These are phyloP conservation scores for Eurosta solidaginis DNA, from an alignment of 1,140 invertebrate genomes.

Conservation along the genomic window DNA sequence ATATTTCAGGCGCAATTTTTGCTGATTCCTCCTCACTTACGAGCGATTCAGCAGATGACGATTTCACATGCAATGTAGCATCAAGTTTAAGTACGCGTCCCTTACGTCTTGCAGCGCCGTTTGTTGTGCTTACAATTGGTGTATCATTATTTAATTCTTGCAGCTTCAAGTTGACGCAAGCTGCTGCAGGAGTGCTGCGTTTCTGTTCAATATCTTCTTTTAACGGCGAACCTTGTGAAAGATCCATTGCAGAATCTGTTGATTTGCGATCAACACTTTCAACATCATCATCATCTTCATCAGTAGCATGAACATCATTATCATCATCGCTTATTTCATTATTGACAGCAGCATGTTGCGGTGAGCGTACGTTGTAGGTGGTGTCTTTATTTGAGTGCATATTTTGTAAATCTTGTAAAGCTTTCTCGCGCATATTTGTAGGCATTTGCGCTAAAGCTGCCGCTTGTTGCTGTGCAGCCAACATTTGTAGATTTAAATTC, in stretches of 20 bases:
- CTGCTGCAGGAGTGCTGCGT: constrained; percentile 37
- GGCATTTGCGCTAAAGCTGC: constrained; percentile 53
- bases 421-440: constrained; percentile 48
- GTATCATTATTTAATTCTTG: constrained; percentile 48
- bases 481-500: constrained; percentile 59
- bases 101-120: constrained; percentile 48
- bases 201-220: constrained; percentile 43
- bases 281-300: constrained; percentile 37
- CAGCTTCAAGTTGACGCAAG: constrained; percentile 51
- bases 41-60: constrained; percentile 46
- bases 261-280: constrained; percentile 55
- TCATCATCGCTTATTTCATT: too few species aligned
- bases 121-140: constrained; percentile 46
- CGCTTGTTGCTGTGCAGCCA: constrained; percentile 58
- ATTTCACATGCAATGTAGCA: constrained; percentile 44
- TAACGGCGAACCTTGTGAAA: constrained; percentile 51
- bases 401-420: constrained; percentile 45
- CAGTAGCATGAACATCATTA: neutral
- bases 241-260: constrained; percentile 54
- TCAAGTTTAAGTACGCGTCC: constrained; percentile 53
- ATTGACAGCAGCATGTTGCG: neutral
- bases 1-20: constrained; percentile 37
- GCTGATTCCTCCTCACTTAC: constrained; percentile 37
- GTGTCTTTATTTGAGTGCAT: neutral
- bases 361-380: neutral